These are phyloP conservation scores for Crypturellus undulatus DNA, from an alignment of 2,113 vertebrate species.

Conservation along the genomic window DNA sequence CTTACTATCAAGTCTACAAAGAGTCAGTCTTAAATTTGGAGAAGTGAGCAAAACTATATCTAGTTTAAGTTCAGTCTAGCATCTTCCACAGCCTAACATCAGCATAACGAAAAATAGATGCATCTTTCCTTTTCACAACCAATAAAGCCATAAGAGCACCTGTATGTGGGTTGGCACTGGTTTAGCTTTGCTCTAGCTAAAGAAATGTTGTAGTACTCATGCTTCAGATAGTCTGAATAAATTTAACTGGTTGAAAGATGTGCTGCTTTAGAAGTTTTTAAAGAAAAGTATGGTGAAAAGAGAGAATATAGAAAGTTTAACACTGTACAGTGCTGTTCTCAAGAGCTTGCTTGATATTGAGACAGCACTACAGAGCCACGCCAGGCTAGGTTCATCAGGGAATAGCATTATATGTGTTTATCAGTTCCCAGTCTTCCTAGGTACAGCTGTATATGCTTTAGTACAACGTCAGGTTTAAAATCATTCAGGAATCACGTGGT, in stretches of 20 bases:
- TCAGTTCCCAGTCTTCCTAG: background rate
- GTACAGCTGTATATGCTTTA: background rate
- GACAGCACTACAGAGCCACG: background rate
- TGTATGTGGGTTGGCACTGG: slow-evolving; percentile 20
- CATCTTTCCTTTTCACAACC: background rate
- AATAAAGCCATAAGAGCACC: background rate
- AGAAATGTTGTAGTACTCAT: slow-evolving; percentile 13
- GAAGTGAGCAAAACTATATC: background rate
- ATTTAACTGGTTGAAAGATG: background rate
- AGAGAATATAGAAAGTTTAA: background rate
- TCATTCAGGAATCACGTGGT: background rate
- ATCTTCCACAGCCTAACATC: background rate
- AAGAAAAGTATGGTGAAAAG: background rate
- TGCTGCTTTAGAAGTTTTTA: background rate
- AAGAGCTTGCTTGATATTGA: background rate
- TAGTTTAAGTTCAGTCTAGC: background rate
- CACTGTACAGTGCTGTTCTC: background rate
- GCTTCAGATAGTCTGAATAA: background rate
- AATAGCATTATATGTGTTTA: background rate
- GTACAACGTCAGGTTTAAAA: background rate
- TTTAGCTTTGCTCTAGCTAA: slow-evolving; percentile 24
- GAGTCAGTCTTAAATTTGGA: background rate
- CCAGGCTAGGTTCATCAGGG: background rate
- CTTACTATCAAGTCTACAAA: background rate
- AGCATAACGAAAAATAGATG: background rate